Percentiles rank a stretch among this genome's conserved stretches.
Conservation (phyloP, 92 coral and sea anemone species). For the Bergia puertoricense region DNA sequence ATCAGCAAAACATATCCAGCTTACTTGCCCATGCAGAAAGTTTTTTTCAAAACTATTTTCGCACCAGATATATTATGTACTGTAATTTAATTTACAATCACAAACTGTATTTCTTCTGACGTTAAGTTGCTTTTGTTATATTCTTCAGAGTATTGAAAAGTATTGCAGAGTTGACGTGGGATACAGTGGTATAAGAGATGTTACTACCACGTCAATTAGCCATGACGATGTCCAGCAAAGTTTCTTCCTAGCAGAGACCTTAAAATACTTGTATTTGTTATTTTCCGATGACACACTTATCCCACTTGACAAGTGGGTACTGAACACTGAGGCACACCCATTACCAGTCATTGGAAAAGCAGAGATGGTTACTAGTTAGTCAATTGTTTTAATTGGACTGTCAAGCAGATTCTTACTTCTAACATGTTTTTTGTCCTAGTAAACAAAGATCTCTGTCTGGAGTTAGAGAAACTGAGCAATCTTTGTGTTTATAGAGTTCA, state of each 20-base stretch:
- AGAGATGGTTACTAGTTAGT: slow-evolving; percentile 29
- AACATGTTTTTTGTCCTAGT: background rate
- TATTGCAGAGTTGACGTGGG: slow-evolving; percentile 84
- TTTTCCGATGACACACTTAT: slow-evolving; percentile 92
- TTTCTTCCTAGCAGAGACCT: slow-evolving; percentile 95
- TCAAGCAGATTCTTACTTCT: background rate
- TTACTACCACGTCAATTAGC: slow-evolving; percentile 57
- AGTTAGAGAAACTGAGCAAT: background rate
- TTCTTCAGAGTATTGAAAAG: slow-evolving; percentile 77
- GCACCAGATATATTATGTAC: too few relatives aligned
- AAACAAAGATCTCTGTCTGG: background rate
- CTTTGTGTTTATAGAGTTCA: too few relatives aligned
- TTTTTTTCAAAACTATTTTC: too few relatives aligned
- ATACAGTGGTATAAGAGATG: slow-evolving; percentile 91
- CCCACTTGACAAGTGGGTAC: slow-evolving; percentile 93
- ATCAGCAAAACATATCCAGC: too few relatives aligned
- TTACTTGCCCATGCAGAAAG: too few relatives aligned
- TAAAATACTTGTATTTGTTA: slow-evolving; percentile 89
- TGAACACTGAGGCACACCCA: slow-evolving; percentile 98
- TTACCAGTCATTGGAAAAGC: slow-evolving; percentile 83
- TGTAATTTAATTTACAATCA: background rate
- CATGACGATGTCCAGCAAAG: slow-evolving; percentile 98
- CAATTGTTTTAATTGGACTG: slow-evolving; percentile 12
- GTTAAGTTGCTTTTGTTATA: background rate
- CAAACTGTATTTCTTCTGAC: background rate